Conservation (phyloP, 2,888 invertebrate genomes). For the Ochlodes sylvanus region DNA sequence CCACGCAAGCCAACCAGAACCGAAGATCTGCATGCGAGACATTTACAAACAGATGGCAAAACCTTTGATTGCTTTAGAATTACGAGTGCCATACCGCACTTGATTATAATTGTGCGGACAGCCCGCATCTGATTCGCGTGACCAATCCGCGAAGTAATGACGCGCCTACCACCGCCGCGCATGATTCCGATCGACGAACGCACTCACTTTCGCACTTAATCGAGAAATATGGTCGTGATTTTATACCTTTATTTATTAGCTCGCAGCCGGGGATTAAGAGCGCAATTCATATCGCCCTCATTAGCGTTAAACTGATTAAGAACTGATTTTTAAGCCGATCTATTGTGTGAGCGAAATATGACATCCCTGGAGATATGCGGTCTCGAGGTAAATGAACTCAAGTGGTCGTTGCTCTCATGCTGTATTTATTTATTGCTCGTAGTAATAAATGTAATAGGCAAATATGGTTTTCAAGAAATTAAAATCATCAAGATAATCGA, state of each 20-base stretch:
- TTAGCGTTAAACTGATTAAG: conserved; percentile 78
- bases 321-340: conserved; percentile 38
- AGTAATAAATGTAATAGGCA: no score
- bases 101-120: conserved; percentile 84
- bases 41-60: conserved; percentile 70
- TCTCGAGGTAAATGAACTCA: conserved; percentile 20
- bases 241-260: conserved; percentile 81
- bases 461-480: no score
- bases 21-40: conserved; percentile 34
- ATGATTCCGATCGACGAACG: conserved; percentile 52
- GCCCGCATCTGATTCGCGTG: conserved; percentile 80
- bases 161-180: conserved; percentile 63
- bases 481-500: not conserved
- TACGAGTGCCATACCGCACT: conserved; percentile 74
- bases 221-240: conserved; percentile 83
- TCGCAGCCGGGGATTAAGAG: conserved; percentile 74
- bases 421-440: not conserved
- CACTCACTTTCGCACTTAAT: conserved; percentile 80
- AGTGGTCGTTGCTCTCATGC: conserved; percentile 1
- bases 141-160: conserved; percentile 78
- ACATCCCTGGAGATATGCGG: conserved; percentile 20
- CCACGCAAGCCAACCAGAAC: conserved; percentile 39
- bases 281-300: conserved; percentile 80
- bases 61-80: conserved; percentile 82
- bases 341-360: conserved; percentile 32